Evolutionary conservation across 2,888 invertebrate genomes (phyloP), one percentile per base, ranked within the genome.

Genomic region (Rhagonycha lutea): DNA sequence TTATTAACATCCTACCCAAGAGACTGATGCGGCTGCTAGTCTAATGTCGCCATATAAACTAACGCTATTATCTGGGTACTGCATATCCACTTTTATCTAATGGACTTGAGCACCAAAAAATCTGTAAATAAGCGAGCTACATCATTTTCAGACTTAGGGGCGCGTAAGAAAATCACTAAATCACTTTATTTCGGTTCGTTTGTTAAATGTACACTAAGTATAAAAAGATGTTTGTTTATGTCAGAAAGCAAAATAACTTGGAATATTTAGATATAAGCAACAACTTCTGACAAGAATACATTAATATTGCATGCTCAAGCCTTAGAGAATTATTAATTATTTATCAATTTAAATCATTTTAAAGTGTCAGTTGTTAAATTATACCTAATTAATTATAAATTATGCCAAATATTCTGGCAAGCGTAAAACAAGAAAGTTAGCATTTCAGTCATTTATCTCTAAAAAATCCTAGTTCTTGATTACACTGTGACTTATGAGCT

Each of bases 1-100:
- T 81, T 82, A 81, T 81, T 82, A 82, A 82, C 80, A 80, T 78
- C 79, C 78, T 72, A 78, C 79, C 82, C 81, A 70, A 78, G 81
- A 81, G 79, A 80, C 78, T 73, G 73, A 79, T 75, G 75, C 77
- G 74, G 69, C 79, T 72, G 67, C 72, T 78, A 75, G 74, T 67
- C 78, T 77, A 78, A 80, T 79, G 78, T 76, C 71, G 76, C 78
- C 74, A 74, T 78, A 75, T 73, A 74, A 78, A 79, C 78, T 78
- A 75, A 75, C 73, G 68, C 73, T 73, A 78, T 78, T 78, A 78
- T 75, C 73, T 70, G 73, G 61, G 32, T 26, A 75, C 68, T 76
- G 73, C 75, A 73, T 74, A 75, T 75, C 72, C 72, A 73, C 73
- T 70, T 70, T 61, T 72, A 70, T 72, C 69, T 78, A 75, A 75